Base-by-base conservation (phyloP, 2,888 invertebrate species). In the Stenodera caucasica region DNA sequence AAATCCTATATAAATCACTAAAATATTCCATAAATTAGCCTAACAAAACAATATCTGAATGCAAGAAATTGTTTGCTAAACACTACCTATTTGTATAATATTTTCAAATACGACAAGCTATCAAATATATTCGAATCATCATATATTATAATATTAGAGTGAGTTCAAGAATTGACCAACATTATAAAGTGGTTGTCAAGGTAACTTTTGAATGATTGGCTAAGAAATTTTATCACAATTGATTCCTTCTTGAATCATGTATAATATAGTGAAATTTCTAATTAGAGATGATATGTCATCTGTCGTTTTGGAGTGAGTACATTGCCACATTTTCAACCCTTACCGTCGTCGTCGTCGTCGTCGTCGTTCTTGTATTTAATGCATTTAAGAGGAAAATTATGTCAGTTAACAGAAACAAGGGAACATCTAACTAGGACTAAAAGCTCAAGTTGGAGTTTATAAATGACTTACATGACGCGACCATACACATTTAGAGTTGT, bases 381-480 rank as follows among this genome's bases (percentile, higher is more conserved):
- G 77, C 74, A 77, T 76, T 77, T 78, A 78, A 79, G 75, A 78
- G 76, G 78, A 74, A 78, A 78, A 78, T 78, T 77, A 77, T 79
- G 79, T 79, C 77, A 77, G 75, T 78, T 77, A 76, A 70, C 69
- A 73, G 76, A 73, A 77, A 78, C 78, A 78, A 77, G 78, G 74
- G 75, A 75, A 74, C 75, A 71, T 72, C 76, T 77, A 78, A 78
- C 77, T 74, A 75, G 75, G 74, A 75, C 77, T 78, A 78, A 78
- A 78, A 78, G 78, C 78, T 66, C 70, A 69, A 69, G 72, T 73
- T 72, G 72, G 71, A 76, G 75, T 75, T 75, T 76, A 74, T 76
- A 76, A 77, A 77, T 76, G 75, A 76, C 75, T 76, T 77, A 76
- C 71, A 73, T 72, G 72, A 72, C 69, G 67, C 70, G 70, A 72